Conservation (phyloP, 2,888 invertebrate genomes). For the Himalopsyche anomala region DNA sequence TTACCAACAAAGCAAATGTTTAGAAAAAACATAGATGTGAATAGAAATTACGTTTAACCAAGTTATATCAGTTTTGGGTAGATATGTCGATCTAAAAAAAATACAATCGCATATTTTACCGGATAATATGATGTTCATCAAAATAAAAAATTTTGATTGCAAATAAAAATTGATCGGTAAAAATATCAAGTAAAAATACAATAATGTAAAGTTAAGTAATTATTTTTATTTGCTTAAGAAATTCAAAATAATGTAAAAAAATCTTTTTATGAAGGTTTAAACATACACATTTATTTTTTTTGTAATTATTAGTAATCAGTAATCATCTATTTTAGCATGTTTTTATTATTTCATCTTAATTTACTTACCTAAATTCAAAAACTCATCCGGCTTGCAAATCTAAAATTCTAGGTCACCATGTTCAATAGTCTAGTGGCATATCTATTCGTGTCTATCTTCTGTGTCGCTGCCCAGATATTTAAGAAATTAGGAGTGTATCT, state of each 20-base stretch:
- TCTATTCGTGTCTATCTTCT: constrained; percentile 60
- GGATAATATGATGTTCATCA: too few relatives aligned
- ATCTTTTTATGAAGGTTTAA: too few relatives aligned
- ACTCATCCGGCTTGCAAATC: constrained; percentile 4
- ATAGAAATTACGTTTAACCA: neutral
- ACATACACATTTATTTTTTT: too few relatives aligned
- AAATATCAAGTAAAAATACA: too few relatives aligned
- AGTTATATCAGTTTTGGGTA: neutral
- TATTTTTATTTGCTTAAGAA: too few relatives aligned
- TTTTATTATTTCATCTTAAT: too few relatives aligned
- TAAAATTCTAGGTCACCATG: constrained; percentile 33
- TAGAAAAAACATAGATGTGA: neutral
- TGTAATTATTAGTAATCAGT: too few relatives aligned
- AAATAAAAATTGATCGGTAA: too few relatives aligned
- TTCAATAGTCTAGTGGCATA: constrained; percentile 41
- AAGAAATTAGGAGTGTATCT: constrained; percentile 55
- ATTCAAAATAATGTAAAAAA: too few relatives aligned
- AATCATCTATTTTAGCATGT: too few relatives aligned
- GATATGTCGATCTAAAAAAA: neutral
- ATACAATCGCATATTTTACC: neutral
- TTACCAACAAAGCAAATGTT: neutral
- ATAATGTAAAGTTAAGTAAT: too few relatives aligned
- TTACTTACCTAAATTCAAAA: neutral
- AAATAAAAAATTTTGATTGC: too few relatives aligned
- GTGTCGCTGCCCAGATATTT: constrained; percentile 62